phyloP scores from a whole-genome alignment of 2,797 vertebrate genomes.

The Spea hammondii region DNA sequence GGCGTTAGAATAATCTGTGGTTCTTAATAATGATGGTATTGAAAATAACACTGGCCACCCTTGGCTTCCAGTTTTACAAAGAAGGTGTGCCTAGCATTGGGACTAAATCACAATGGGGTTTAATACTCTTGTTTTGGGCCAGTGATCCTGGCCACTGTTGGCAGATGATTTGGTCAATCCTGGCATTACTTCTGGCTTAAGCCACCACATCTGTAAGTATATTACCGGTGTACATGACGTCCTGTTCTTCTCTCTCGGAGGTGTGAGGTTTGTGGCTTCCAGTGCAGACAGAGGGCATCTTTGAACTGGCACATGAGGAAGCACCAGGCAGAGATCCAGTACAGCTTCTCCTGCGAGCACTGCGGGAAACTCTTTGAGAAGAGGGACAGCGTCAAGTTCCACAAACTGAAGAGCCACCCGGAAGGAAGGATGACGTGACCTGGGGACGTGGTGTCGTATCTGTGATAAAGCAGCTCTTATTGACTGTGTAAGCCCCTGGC shows the following conservation, averaged over 20 bases:
- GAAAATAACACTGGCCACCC: too few species aligned
- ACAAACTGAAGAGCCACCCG: slow-evolving; percentile 88
- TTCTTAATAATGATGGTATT: too few species aligned
- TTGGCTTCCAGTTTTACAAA: too few species aligned
- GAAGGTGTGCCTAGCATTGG: too few species aligned
- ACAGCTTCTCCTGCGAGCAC: slow-evolving; percentile 87
- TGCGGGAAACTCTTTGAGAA: slow-evolving; percentile 89
- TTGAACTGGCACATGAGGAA: slow-evolving; percentile 97
- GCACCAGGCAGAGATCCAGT: slow-evolving; percentile 81
- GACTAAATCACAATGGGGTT: too few species aligned
- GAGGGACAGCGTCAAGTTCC: slow-evolving; percentile 89
- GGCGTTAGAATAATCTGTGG: too few species aligned
- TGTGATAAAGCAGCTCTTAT: not conserved
- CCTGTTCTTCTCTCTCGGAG: slow-evolving; percentile 59
- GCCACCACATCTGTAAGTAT: too few species aligned
- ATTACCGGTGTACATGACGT: not conserved
- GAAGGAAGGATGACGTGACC: slow-evolving; percentile 75
- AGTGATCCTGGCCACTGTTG: too few species aligned
- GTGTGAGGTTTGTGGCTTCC: slow-evolving; percentile 92
- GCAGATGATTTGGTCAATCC: too few species aligned
- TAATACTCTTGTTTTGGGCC: too few species aligned
- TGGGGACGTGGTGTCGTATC: slow-evolving; percentile 36
- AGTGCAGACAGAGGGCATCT: slow-evolving; percentile 88
- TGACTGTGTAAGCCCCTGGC: not conserved
- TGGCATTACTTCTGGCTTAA: too few species aligned